These are phyloP conservation scores for Polypedilum vanderplanki DNA, from an alignment of 1,140 invertebrate species.

Conservation along the genomic window DNA sequence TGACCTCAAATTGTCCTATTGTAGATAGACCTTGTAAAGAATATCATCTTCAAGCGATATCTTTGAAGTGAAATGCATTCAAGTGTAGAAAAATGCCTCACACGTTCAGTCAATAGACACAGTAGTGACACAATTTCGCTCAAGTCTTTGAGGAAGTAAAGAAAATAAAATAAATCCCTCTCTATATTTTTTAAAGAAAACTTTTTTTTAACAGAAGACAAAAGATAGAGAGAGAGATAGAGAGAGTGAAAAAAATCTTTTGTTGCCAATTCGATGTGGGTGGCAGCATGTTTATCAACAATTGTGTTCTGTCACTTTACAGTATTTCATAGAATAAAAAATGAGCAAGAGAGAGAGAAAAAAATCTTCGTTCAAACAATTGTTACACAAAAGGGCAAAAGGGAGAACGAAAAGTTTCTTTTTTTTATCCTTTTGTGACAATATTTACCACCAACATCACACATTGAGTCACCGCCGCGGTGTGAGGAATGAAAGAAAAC, in stretches of 20 bases:
- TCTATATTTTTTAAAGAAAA: background rate
- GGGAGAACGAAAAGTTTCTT: background rate
- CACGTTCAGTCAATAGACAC: too few relatives aligned
- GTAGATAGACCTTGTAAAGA: too few relatives aligned
- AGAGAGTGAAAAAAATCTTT: background rate
- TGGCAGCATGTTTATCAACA: slow-evolving; percentile 17
- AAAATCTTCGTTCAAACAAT: background rate
- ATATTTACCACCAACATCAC: background rate
- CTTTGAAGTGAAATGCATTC: too few relatives aligned
- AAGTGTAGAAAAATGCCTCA: too few relatives aligned
- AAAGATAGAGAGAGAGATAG: background rate
- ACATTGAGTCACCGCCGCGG: background rate
- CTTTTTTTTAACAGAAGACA: background rate
- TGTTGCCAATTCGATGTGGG: slow-evolving; percentile 4
- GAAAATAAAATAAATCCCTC: background rate
- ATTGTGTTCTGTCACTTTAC: slow-evolving; percentile 11
- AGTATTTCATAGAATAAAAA: slow-evolving; percentile 14
- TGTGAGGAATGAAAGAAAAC: background rate
- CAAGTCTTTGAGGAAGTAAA: background rate
- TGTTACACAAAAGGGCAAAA: background rate
- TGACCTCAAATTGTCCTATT: too few relatives aligned
- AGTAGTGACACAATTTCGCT: background rate
- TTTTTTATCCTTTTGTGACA: slow-evolving; percentile 6
- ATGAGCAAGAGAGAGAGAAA: background rate
- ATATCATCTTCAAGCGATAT: too few relatives aligned